Conservation (phyloP, 2,113 vertebrate genomes). For the Bufo gargarizans region DNA sequence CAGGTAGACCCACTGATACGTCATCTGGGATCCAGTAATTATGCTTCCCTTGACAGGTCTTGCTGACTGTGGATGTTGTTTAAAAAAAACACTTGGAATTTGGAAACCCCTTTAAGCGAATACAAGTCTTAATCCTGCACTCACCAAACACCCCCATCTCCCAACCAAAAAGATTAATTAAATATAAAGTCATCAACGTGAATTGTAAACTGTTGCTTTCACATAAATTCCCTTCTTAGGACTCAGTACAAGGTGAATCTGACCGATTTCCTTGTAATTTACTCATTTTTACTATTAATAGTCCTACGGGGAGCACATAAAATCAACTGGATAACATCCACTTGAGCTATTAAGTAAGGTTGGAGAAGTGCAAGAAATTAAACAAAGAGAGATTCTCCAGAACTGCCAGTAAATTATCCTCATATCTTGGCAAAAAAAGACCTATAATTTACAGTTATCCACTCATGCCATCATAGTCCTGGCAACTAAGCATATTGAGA, state of each 20-base stretch:
- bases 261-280: conserved; percentile 47
- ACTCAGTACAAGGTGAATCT: conserved; percentile 46
- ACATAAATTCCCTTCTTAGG: conserved; percentile 4
- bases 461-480: background rate
- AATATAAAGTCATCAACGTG: background rate
- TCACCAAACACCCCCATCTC: too few relatives aligned
- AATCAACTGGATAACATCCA: conserved; percentile 39
- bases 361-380: conserved; percentile 30
- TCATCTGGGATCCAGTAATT: too few relatives aligned
- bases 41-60: too few relatives aligned
- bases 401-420: conserved; percentile 29
- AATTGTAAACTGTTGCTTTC: background rate
- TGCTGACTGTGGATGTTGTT: too few relatives aligned
- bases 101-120: too few relatives aligned
- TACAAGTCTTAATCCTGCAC: background rate
- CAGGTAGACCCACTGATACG: too few relatives aligned
- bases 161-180: background rate
- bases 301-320: conserved; percentile 48
- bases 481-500: background rate
- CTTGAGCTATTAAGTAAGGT: conserved; percentile 36
- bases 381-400: conserved; percentile 1
- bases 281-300: conserved; percentile 49
- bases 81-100: too few relatives aligned
- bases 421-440: conserved; percentile 18
- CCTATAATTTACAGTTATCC: conserved; percentile 17